Conservation (phyloP, 2,113 vertebrate genomes). For the Sylvilagus bachmani region DNA sequence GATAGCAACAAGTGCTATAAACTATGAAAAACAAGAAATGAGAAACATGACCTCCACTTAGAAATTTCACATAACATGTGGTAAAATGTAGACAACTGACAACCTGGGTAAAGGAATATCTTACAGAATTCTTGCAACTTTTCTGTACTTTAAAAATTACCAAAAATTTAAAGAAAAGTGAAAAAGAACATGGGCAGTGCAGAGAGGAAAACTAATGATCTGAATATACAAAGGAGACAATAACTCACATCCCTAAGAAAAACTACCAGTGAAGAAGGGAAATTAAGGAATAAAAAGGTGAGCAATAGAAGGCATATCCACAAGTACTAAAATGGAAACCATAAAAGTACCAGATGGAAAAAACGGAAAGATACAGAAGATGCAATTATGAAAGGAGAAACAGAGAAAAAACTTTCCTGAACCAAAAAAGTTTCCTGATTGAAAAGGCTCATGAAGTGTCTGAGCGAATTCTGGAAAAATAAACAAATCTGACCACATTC, state of each 20-base stretch:
- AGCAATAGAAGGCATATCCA: not conserved
- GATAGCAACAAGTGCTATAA: not conserved
- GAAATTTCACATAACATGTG: conserved; percentile 25
- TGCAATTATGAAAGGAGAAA: not conserved
- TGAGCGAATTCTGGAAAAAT: conserved; percentile 25
- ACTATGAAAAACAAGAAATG: not conserved
- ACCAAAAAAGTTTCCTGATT: not conserved
- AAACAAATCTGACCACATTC: conserved; percentile 7
- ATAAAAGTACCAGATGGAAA: not conserved
- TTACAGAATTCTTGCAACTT: conserved; percentile 19
- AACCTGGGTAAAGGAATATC: conserved; percentile 4
- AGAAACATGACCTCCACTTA: not conserved
- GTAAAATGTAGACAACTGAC: conserved; percentile 23
- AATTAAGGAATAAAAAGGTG: not conserved
- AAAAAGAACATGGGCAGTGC: conserved; percentile 19
- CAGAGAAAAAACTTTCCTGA: not conserved
- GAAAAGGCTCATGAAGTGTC: not conserved
- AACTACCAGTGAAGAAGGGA: not conserved
- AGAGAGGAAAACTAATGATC: not conserved
- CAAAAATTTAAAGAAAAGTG: not conserved
- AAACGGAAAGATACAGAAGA: not conserved
- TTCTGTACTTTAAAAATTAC: conserved; percentile 46
- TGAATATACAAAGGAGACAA: not conserved
- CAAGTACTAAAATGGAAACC: conserved; percentile 4
- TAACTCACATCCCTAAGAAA: conserved; percentile 5